Percentiles rank a stretch among this genome's conserved stretches.
These are phyloP conservation scores for Cliona cf. orientalis DNA, from an alignment of 37 sponge, comb jelly and placozoan genomes.

Conservation along the genomic window DNA sequence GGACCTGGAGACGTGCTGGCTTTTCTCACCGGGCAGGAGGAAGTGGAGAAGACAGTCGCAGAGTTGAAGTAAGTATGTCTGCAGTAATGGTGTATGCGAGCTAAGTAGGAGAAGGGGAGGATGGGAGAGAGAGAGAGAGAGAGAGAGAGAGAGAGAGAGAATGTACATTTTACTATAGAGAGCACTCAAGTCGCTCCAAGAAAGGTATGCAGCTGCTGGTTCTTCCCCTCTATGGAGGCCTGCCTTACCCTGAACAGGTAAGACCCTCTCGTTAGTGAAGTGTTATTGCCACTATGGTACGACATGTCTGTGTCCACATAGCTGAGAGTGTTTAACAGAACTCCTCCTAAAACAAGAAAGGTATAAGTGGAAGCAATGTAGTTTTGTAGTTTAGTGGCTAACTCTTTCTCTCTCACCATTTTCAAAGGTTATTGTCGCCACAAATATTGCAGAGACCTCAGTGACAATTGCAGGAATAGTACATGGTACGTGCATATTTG, in stretches of 20 bases:
- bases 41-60: constrained; percentile 50
- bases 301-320: constrained; percentile 3
- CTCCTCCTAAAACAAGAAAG: constrained; percentile 80
- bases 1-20: constrained; percentile 89
- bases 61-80: constrained; percentile 48
- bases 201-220: constrained; percentile 69
- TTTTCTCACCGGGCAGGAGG: constrained; percentile 95
- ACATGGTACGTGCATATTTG: constrained; percentile 57
- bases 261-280: not conserved
- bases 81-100: constrained; percentile 11
- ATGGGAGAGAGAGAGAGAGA: too few species aligned
- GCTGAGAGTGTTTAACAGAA: constrained; percentile 74
- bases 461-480: constrained; percentile 92
- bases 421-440: constrained; percentile 93
- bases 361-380: constrained; percentile 4
- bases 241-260: constrained; percentile 87
- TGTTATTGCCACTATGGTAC: not conserved
- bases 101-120: too few species aligned
- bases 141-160: too few species aligned
- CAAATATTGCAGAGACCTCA: constrained; percentile 96
- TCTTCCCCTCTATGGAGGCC: constrained; percentile 87
- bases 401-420: too few species aligned
- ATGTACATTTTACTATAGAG: constrained; percentile 34
- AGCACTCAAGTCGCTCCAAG: constrained; percentile 40
- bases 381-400: too few species aligned